Base-by-base conservation (phyloP, 2,888 invertebrate species). In the Drosophila putrida region DNA sequence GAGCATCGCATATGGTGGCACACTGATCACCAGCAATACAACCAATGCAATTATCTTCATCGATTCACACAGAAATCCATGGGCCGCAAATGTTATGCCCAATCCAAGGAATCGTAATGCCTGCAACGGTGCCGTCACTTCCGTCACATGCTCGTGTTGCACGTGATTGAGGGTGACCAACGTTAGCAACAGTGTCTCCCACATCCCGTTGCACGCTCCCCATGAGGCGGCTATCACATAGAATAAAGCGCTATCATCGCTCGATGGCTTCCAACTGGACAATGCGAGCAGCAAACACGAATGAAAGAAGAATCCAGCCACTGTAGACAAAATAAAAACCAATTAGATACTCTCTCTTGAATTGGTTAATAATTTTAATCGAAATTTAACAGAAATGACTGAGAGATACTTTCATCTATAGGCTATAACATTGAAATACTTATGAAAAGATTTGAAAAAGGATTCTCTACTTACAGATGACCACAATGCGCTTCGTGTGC, bases 161-260 rank as follows among this genome's bases (percentile, higher is more conserved):
- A 91, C 84, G 60, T 93, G 93, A 58, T 92, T 93, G 6, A 92
- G 82, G 4, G 93, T 92, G 43, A 93, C 89, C 63, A 93, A 75
- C n/a, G 92, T 91, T 47, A 93, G 93, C 54, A 93, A 90, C 25
- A 94, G 91, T 4, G 96, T 96, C 89, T 97, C 96, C 97, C 97
- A 97, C 77, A 97, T 95, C 20, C 96, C 96, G 60, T 96, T 96
- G 91, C 97, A 97, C 3, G 97, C 96, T 13, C 96, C 97, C 97
- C 97, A 97, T 0, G 96, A 96, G 0, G 97, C 96, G 3, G 96
- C 96, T 54, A 97, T 96, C 25, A 97, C 96, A 77, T 96, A 96
- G 67, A 97, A 96, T 55, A 97, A 93, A 0, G 96, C 97, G 13
- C 96, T 94, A 84, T 97, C 97, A 58, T 96, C 96, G 66, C 95